phyloP scores from a whole-genome alignment of 1,140 invertebrate genomes.

The Amphibalanus amphitrite region DNA sequence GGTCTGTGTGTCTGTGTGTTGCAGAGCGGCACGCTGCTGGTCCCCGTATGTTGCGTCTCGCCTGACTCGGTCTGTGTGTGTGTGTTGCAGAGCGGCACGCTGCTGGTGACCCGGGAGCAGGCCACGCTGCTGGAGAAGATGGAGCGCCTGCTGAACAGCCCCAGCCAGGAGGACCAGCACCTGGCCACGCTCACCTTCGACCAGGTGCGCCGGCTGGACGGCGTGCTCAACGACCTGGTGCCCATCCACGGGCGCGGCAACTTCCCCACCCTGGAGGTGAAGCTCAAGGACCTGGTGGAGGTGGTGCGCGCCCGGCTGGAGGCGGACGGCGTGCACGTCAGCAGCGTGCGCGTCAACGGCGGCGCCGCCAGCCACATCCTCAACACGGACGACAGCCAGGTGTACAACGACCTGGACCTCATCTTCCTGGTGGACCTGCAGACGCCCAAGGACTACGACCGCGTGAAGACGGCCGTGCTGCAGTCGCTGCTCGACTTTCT shows the following conservation, averaged over 20 bases:
- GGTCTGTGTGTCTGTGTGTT: too few relatives aligned
- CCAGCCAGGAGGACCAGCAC: slow-evolving; percentile 35
- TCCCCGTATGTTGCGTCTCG: too few relatives aligned
- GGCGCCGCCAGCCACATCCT: slow-evolving; percentile 93
- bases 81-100: too few relatives aligned
- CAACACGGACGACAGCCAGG: slow-evolving; percentile 53
- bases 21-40: too few relatives aligned
- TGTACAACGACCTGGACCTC: slow-evolving; percentile 95
- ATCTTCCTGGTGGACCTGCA: slow-evolving; percentile 91
- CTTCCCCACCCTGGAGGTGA: slow-evolving; percentile 89
- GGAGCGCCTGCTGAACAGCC: slow-evolving; percentile 23
- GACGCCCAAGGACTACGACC: slow-evolving; percentile 47
- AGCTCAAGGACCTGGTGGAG: slow-evolving; percentile 77
- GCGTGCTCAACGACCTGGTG: slow-evolving; percentile 90
- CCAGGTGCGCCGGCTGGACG: slow-evolving; percentile 78
- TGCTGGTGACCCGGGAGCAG: too few relatives aligned
- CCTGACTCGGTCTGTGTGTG: too few relatives aligned
- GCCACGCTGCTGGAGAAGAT: background rate
- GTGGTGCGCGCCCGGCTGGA: slow-evolving; percentile 71
- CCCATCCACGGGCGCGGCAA: slow-evolving; percentile 95
- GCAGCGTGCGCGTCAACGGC: slow-evolving; percentile 92
- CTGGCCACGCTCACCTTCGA: slow-evolving; percentile 83
- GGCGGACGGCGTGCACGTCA: slow-evolving; percentile 48
- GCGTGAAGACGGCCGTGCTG: slow-evolving; percentile 84
- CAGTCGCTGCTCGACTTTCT: slow-evolving; percentile 82